Evolutionary conservation across 2,113 vertebrate genomes (phyloP), one percentile per base, ranked within the genome.

Genomic region (Macaca nemestrina): DNA sequence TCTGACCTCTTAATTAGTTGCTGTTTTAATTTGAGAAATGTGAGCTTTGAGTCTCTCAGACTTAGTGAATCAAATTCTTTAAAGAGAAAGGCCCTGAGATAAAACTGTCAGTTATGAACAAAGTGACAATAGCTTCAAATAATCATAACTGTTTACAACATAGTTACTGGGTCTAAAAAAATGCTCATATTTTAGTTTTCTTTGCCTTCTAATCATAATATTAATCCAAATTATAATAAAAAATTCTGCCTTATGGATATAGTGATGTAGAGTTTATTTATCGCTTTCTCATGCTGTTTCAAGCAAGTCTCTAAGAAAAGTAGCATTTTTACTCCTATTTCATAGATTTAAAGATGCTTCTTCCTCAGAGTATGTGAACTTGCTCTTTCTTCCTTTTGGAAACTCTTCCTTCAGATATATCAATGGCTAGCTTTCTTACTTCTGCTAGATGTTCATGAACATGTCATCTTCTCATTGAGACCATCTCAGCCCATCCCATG

Each of bases 401-500:
- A 67, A 38, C 2, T 45, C 40, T 38, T 79, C 3, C 61, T 88
- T 79, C 38, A 48, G 1, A 11, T 45, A 14, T 55, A 78, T 32
- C 38, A 89, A 4, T 57, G 4, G 14, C 23, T 83, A 57, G 27
- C 16, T 64, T 72, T 18, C 27, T 70, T 72, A 57, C 1, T 12
- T 89, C 12, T 86, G 12, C 13, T 38, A 2, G 20, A 48, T 73
- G 72, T 90, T 92, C 25, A 59, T 43, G 52, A 52, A 32, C 17
- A 55, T 25, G 0, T 64, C 45, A 35, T 13, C 25, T 38, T 88
- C 38, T 61, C 3, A 17, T 2, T 72, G 45, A 80, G 30, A 38
- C 2, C 3, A 23, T 27, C 6, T n/a, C 32, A 35, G 7, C 6
- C 6, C 0, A 25, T 6, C 1, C 3, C 35, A 32, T 76, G 61